These are phyloP conservation scores for Blennius ocellaris DNA, from an alignment of 2,113 vertebrate genomes.

Conservation along the genomic window DNA sequence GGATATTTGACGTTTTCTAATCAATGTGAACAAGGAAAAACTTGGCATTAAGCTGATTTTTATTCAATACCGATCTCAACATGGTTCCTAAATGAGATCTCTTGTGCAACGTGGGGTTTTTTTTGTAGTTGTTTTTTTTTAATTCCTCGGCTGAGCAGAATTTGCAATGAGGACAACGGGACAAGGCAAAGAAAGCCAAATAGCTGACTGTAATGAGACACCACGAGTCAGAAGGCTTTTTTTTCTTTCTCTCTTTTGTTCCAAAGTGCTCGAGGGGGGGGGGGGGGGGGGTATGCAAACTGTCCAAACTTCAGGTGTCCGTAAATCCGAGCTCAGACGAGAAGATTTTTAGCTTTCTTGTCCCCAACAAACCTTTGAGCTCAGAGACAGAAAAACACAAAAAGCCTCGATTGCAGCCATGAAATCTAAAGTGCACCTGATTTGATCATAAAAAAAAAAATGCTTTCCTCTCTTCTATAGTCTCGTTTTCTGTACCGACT, in stretches of 20 bases:
- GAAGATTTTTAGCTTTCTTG: not conserved
- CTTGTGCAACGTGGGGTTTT: constrained; percentile 5
- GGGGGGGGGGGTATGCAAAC: not conserved
- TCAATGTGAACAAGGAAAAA: constrained; percentile 30
- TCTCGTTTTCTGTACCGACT: no score
- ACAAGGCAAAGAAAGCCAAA: not conserved
- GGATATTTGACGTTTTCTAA: constrained; percentile 23
- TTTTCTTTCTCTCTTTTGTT: not conserved
- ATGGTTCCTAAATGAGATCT: constrained; percentile 27
- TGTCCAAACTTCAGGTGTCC: not conserved
- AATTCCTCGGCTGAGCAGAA: constrained; percentile 29
- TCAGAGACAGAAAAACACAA: no score
- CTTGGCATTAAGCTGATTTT: constrained; percentile 21
- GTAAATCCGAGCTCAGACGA: not conserved
- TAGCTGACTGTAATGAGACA: constrained; percentile 19
- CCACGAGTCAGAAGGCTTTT: not conserved
- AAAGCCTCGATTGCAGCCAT: no score
- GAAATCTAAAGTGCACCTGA: no score
- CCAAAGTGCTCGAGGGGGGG: not conserved
- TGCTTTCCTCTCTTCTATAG: no score
- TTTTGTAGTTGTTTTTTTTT: constrained; percentile 13
- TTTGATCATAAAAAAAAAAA: no score
- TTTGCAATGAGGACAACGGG: constrained; percentile 23
- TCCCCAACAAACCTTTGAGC: not conserved
- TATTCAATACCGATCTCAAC: constrained; percentile 24